Evolutionary conservation across 2,888 invertebrate species (phyloP), one percentile per base, ranked within the genome.

Genomic region (Esperia sulphurella): DNA sequence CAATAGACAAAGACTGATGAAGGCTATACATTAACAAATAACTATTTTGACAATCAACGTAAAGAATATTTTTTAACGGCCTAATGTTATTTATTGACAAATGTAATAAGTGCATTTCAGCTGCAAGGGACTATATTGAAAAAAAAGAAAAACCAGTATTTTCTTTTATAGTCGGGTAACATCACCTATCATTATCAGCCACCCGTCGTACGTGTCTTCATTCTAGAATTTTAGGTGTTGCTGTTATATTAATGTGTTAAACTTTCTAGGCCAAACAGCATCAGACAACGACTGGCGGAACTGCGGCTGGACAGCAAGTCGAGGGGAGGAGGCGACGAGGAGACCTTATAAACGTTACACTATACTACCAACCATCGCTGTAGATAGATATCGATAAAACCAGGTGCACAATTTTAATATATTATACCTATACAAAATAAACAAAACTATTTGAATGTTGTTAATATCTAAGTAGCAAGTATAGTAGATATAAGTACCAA

Each of bases 221-320:
- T n/a, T n/a, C n/a, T n/a, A n/a, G n/a, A n/a, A n/a, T n/a, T n/a
- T n/a, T n/a, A n/a, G n/a, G n/a, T n/a, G n/a, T n/a, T n/a, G n/a
- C n/a, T n/a, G n/a, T n/a, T n/a, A n/a, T n/a, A n/a, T 5, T 21
- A 21, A 21, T 21, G 21, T 31, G 31, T 8, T 37, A 37, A 37
- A 12, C 38, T n/a, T 70, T 67, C 38, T 70, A 86, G 88, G 59
- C 86, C 84, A 56, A 88, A 83, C 61, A 88, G 87, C 57, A 84
- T 85, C 55, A 71, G 80, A 40, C 87, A 87, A 61, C 75, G 84
- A 57, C 63, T 88, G 53, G 87, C 86, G 43, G 87, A 88, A 54
- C 59, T 87, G 49, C 74, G 85, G 57, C 65, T 85, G 54, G 86
- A 88, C 62, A 85, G 80, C 71, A 88, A 85, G 53, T 84, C 86